Percentiles rank a stretch among this genome's conserved stretches.
Conservation (phyloP, 2,113 vertebrate species). For the Petroica traversi region DNA sequence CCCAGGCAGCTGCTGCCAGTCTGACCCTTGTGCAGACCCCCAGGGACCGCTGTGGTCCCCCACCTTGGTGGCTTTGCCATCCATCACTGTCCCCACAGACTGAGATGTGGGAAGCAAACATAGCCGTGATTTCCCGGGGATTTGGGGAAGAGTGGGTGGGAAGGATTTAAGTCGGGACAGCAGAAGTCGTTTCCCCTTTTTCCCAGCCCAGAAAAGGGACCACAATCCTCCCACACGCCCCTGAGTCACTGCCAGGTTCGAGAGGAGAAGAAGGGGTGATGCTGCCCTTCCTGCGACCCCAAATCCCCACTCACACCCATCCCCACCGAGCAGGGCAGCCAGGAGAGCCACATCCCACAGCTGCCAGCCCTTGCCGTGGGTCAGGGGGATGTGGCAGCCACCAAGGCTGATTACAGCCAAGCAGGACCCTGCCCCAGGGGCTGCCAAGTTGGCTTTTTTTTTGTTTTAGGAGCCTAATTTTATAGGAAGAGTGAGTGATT, state of each 20-base stretch:
- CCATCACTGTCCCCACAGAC: fast-evolving
- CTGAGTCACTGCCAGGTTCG: not conserved
- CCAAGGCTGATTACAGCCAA: fast-evolving
- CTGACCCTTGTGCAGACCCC: fast-evolving
- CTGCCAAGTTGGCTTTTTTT: not conserved
- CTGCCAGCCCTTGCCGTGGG: not conserved
- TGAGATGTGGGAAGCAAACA: not conserved
- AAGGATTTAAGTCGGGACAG: not conserved
- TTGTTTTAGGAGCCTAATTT: not conserved
- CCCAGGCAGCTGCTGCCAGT: not conserved
- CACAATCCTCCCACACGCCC: not conserved
- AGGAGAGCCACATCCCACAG: not conserved
- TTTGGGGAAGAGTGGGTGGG: not conserved
- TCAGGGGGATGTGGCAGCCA: not conserved
- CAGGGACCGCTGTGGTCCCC: not conserved
- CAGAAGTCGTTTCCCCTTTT: not conserved
- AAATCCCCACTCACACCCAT: not conserved
- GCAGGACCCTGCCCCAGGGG: not conserved
- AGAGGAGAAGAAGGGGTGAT: not conserved
- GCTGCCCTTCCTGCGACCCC: not conserved
- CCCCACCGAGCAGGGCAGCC: not conserved
- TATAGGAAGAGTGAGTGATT: not conserved
- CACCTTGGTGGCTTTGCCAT: not conserved
- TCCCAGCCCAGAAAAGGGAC: not conserved
- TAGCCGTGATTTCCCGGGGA: not conserved